A percentile compares a stretch with the other conserved stretches of the same genome.
These are phyloP conservation scores for Noctuana brunneofusca DNA, from an alignment of 2,888 invertebrate genomes.

Conservation along the genomic window DNA sequence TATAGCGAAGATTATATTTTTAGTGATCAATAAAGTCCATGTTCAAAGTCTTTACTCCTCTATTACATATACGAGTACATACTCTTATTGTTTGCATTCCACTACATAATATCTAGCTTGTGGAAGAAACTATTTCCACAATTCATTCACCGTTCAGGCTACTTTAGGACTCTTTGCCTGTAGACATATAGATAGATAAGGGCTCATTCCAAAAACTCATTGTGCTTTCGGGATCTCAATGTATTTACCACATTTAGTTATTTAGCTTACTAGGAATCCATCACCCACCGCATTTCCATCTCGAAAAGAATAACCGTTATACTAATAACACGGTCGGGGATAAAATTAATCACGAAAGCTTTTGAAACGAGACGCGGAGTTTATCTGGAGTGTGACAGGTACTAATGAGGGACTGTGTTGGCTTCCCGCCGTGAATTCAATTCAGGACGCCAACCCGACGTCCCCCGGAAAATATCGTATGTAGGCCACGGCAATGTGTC, in stretches of 20 bases:
- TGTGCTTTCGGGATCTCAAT: no score
- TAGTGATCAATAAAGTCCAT: no score
- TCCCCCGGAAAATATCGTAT: constrained; percentile 54
- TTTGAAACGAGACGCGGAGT: constrained; percentile 47
- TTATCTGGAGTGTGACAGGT: constrained; percentile 63
- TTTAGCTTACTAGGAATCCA: background rate
- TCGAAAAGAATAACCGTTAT: constrained; percentile 15
- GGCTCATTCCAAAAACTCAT: no score
- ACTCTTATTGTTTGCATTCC: no score
- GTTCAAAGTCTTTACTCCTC: no score
- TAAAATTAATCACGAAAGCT: constrained; percentile 36
- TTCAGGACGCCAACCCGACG: constrained; percentile 49
- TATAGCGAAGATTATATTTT: background rate
- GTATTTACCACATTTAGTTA: background rate
- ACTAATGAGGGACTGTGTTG: constrained; percentile 59
- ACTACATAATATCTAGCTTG: no score
- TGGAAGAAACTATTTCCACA: no score
- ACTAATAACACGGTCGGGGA: constrained; percentile 14
- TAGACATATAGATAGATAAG: no score
- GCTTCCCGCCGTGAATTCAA: constrained; percentile 45
- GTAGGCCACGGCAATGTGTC: constrained; percentile 49
- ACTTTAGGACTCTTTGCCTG: no score
- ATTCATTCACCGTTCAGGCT: no score
- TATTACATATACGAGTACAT: no score
- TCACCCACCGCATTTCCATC: constrained; percentile 2